A percentile compares a stretch with the other conserved stretches of the same genome.
Conservation (phyloP, 2,797 vertebrate genomes). For the Synanceia verrucosa region DNA sequence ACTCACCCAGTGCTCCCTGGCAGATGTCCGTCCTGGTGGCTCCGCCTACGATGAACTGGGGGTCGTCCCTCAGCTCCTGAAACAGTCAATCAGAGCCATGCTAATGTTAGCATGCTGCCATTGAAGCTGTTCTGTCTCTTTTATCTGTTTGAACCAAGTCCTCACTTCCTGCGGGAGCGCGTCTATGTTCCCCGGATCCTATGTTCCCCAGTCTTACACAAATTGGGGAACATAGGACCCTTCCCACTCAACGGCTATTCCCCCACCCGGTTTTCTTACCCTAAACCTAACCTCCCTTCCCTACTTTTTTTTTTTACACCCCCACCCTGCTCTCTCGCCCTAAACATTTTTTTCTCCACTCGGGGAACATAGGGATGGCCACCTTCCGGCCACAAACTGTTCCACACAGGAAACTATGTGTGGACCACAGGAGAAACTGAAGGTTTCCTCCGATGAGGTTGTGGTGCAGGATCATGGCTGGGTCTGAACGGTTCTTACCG, state of each 20-base stretch:
- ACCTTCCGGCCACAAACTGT: no score
- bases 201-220: no score
- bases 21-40: slow-evolving; percentile 91
- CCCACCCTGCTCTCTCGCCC: no score
- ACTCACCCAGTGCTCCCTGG: slow-evolving; percentile 91
- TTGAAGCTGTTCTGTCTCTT: background rate
- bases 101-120: no score
- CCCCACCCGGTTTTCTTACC: no score
- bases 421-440: background rate
- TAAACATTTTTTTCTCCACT: no score
- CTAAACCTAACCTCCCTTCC: no score
- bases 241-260: no score
- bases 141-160: background rate
- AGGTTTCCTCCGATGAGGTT: background rate
- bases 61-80: slow-evolving; percentile 85
- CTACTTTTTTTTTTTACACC: no score
- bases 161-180: background rate
- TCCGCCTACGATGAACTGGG: slow-evolving; percentile 87
- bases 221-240: no score
- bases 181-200: no score
- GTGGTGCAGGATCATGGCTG: background rate
- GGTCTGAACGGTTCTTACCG: slow-evolving; percentile 75
- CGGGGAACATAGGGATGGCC: no score
- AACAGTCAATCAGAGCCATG: slow-evolving; percentile 57
- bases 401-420: background rate